These are phyloP conservation scores for Uria lomvia DNA, from an alignment of 2,113 vertebrate genomes.

Conservation along the genomic window DNA sequence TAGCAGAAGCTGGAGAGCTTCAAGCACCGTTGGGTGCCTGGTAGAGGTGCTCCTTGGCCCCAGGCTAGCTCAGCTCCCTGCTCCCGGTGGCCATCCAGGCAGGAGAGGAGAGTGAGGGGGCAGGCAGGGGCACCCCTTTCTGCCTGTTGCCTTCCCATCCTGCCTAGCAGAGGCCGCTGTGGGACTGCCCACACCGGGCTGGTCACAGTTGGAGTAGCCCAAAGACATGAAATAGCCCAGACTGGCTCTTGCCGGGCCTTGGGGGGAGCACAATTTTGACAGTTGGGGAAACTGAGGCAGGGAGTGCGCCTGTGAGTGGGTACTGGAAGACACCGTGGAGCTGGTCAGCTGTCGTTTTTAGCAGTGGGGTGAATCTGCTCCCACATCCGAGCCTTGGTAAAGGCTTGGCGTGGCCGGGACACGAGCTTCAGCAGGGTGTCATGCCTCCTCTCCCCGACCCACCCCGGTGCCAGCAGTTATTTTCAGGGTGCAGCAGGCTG, in stretches of 20 bases:
- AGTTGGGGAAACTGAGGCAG: background rate
- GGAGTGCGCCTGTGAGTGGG: accelerated
- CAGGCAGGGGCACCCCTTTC: background rate
- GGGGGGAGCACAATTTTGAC: background rate
- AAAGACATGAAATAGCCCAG: background rate
- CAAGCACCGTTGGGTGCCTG: background rate
- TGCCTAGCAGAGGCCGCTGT: background rate
- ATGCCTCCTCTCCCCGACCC: background rate
- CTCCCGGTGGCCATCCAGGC: accelerated
- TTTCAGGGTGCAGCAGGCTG: background rate
- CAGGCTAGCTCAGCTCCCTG: accelerated
- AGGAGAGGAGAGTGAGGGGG: background rate
- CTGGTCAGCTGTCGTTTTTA: background rate
- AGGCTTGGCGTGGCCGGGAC: background rate
- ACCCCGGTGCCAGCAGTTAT: background rate
- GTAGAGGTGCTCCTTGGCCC: background rate
- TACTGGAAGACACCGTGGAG: background rate
- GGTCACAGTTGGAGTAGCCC: background rate
- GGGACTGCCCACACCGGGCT: background rate
- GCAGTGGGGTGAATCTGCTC: background rate
- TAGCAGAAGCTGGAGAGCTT: background rate
- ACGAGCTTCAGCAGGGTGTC: background rate
- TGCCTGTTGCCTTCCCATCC: background rate
- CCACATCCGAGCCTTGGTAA: background rate
- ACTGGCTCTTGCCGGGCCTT: background rate